Evolutionary conservation across 2,888 invertebrate species (phyloP).

Genomic region (Auanema sp.): DNA sequence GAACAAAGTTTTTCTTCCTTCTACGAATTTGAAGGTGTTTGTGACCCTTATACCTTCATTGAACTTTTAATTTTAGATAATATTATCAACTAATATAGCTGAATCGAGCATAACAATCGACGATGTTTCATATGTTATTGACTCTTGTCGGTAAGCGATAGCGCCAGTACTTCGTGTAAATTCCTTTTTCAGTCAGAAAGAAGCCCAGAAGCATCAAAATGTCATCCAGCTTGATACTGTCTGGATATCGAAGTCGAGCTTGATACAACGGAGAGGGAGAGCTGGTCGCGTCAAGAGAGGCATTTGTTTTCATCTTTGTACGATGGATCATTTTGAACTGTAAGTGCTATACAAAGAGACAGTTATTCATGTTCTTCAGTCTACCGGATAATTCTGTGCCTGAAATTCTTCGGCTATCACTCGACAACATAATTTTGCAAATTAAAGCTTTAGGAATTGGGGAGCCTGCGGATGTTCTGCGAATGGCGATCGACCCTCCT

Average conservation of each 20-base stretch:
- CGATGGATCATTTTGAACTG: conserved; percentile 66
- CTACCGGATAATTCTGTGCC: background rate
- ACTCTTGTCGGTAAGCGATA: conserved; percentile 80
- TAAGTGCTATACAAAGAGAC: too few relatives aligned
- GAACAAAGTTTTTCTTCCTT: conserved; percentile 77
- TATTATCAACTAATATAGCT: conserved; percentile 94
- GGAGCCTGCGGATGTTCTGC: too few relatives aligned
- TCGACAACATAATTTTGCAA: background rate
- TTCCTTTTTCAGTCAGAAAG: background rate
- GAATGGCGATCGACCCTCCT: too few relatives aligned
- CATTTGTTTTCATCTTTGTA: conserved; percentile 89
- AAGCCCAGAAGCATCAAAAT: conserved; percentile 70
- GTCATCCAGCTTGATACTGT: conserved; percentile 96
- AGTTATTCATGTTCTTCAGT: conserved; percentile 11
- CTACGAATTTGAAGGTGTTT: background rate
- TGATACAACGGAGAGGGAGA: conserved; percentile 90
- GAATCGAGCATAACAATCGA: conserved; percentile 97
- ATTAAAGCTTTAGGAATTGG: background rate
- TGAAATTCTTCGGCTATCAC: background rate
- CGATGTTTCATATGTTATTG: conserved; percentile 95
- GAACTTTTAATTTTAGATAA: conserved; percentile 73
- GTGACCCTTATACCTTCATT: background rate
- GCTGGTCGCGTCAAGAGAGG: conserved; percentile 93
- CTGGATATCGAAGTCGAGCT: conserved; percentile 79
- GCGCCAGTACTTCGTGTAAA: background rate